Base-by-base conservation (phyloP, 2,888 invertebrate genomes). In the Agrochola lota region DNA sequence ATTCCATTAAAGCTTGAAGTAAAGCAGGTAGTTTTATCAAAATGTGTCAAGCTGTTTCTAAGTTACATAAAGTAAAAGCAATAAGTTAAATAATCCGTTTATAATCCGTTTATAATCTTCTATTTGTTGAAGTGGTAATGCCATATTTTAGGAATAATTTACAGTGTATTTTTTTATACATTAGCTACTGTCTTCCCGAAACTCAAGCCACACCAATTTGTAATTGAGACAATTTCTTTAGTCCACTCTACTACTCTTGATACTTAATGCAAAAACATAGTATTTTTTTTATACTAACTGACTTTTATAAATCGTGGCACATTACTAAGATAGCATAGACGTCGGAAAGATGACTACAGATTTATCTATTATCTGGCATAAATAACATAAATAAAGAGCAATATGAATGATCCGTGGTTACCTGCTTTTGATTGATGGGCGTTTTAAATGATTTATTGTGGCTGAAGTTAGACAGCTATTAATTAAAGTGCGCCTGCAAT, bases 401-500 rank as follows among this genome's bases (percentile, higher is more conserved):
- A 73, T 80, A 84, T 71, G 73, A 84, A 84, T 86, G 84, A 84
- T 75, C 67, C 69, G 64, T 30, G 55, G 57, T 46, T 73, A 86
- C 84, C 35, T 59, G 74, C 55, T 57, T 55, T 66, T 84, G 84
- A 84, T 84, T 57, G 80, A 84, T 84, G 46, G 71, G 46, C 35
- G 52, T 75, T 84, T 84, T 69, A 67, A 78, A 86, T 84, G 79
- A 84, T 84, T 78, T 75, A 86, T 86, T 79, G 70, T 73, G 35
- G 52, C 79, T 74, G 7, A 59, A 74, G 62, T 68, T 76, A 64
- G 86, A 82, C 75, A 40, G 23, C 55, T 79, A 85, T 82, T 82
- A 77, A 85, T 87, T 82, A 74, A 74, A 79, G 62, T 74, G 68
- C 79, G 55, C 52, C 60, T 82, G 71, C 57, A 64, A 69, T 85